Conservation (phyloP, 2,797 vertebrate species). For the Sylvia borin region DNA sequence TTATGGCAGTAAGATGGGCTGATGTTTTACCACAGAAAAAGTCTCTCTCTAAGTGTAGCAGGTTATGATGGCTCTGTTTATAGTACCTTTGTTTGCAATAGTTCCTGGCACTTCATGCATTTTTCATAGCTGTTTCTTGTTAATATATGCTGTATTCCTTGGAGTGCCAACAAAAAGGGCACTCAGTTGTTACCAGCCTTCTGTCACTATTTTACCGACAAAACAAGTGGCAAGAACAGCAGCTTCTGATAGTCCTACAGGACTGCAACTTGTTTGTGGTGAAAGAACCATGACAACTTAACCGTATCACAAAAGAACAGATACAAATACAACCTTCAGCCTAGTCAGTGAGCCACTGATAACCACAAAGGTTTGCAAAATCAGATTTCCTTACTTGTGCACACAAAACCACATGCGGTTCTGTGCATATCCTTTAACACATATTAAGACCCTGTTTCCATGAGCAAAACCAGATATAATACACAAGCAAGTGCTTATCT, state of each 20-base stretch:
- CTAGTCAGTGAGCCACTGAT: background rate
- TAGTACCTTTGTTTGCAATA: conserved; percentile 17
- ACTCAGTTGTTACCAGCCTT: conserved; percentile 16
- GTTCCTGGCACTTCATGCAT: conserved; percentile 70
- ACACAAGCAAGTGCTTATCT: background rate
- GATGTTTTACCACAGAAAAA: background rate
- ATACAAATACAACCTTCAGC: background rate
- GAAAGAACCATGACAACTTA: background rate
- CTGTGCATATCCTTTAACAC: background rate
- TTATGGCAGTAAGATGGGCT: background rate
- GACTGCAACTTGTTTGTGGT: background rate
- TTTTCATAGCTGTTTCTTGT: conserved; percentile 73
- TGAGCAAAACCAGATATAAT: background rate
- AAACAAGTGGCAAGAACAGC: background rate
- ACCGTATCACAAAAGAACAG: background rate
- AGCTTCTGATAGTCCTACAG: background rate
- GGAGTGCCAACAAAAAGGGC: conserved; percentile 39
- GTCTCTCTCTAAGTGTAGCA: conserved; percentile 19
- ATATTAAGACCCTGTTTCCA: background rate
- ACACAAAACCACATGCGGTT: background rate
- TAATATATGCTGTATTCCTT: conserved; percentile 44
- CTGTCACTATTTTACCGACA: background rate
- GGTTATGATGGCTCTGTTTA: conserved; percentile 40
- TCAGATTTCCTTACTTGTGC: background rate
- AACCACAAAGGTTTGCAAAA: background rate